Evolutionary conservation across 2,888 invertebrate species (phyloP), one percentile per base, ranked within the genome.

Genomic region (Lycophotia porphyrea): DNA sequence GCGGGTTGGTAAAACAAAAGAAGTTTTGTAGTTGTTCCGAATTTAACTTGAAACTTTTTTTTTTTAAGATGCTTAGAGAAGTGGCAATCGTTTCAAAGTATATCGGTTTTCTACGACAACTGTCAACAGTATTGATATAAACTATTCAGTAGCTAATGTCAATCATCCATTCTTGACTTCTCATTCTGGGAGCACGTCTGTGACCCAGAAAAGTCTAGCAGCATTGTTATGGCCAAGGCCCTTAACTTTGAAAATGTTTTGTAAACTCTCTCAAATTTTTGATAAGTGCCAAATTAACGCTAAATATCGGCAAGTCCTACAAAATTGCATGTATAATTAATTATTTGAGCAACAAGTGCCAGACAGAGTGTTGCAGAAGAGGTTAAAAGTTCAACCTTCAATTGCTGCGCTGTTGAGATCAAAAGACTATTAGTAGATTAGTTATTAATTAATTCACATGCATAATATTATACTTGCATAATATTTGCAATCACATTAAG

Each of bases 371-470:
- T n/a, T 34, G 27, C 9, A 78, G 7, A 24, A 55, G 52, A n/a
- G 75, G 78, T 68, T 44, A n/a, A 7, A 27, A 49, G 74, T 55
- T 78, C 78, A 78, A 68, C 68, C 24, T 36, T 27, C 34, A 24
- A 18, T 52, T 13, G 9, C 42, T 52, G 27, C n/a, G 44, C 7
- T n/a, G 18, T 27, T 42, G 27, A 36, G 24, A 18, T 66, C 4
- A 42, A 77, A 21, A 27, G 4, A 42, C 13, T 68, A 44, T 44
- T 65, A 36, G 34, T 8, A 61, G 11, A 58, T 21, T 31, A 77
- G 27, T 27, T 18, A 18, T 24, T 24, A 44, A 0, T 76, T 60
- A 58, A 36, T 31, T 60, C 9, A 8, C 21, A 9, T 18, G 31
- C 31, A 18, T 4, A 1, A 15, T 27, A 5, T n/a, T n/a, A n/a